Evolutionary conservation across 2,797 vertebrate species (phyloP), one percentile per base, ranked within the genome.

Genomic region (Mus caroli): DNA sequence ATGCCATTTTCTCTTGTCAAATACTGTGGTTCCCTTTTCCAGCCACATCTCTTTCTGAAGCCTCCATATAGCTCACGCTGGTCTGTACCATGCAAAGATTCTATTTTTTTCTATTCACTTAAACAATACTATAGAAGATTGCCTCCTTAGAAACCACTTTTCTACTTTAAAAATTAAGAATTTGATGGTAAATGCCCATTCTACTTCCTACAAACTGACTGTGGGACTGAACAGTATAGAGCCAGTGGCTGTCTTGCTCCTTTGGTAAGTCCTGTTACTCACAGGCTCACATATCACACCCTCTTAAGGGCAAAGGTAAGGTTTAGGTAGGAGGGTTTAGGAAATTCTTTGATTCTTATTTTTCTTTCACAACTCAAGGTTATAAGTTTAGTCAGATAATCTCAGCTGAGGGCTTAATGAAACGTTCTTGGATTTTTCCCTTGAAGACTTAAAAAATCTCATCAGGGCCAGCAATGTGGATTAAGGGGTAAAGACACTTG

Each of bases 1-100:
- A 94, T 93, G 34, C 24, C 83, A 54, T 90, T 90, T 76, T 71
- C 75, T 92, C 60, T 88, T 73, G 56, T 83, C 12, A 34, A 90
- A 78, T 58, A 28, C 1, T 37, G 69, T 73, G 4, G 87, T 94
- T 90, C 85, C 93, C 43, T 95, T 94, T 95, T 94, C 87, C 64
- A 94, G 86, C 17, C 50, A 77, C 79, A 78, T 92, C 82, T 69
- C 58, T 15, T 43, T 94, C 31, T 13, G 31, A 95, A 64, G 56
- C 64, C n/a, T 92, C 34, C 46, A 84, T 75, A 54, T 94, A 64
- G 52, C 43, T 91, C 24, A 75, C 26, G 82, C 4, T 56, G 4
- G 46, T 80, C 40, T 52, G 60, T 34, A 91, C 67, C 82, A 50
- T 60, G 19, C 46, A 90, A 89, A 75, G 37, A 64, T 26, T 37